A percentile compares a stretch with the other conserved stretches of the same genome.
phyloP scores from a whole-genome alignment of 1,140 invertebrate species.

The Lysiphlebus fabarum region DNA sequence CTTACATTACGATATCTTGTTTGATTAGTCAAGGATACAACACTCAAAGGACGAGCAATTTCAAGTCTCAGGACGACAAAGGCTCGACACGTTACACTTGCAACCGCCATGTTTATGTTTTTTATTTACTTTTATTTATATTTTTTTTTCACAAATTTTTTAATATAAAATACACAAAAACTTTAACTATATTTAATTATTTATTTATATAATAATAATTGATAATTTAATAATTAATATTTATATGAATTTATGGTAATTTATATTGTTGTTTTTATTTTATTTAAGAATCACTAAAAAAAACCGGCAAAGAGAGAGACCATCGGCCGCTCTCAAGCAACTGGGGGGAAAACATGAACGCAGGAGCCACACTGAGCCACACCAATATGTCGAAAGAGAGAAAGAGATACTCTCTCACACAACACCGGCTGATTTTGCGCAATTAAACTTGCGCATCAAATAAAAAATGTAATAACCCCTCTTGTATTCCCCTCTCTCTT shows the following conservation, averaged over 20 bases:
- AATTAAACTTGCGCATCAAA: too few species aligned
- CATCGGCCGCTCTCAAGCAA: slow-evolving; percentile 36
- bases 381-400: too few species aligned
- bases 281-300: neutral
- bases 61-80: slow-evolving; percentile 41
- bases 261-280: slow-evolving; percentile 1
- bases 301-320: slow-evolving; percentile 26
- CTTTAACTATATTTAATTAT: too few species aligned
- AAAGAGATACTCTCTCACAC: too few species aligned
- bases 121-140: slow-evolving; percentile 6
- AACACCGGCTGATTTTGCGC: too few species aligned
- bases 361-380: slow-evolving; percentile 3
- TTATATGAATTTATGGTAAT: too few species aligned
- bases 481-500: too few species aligned
- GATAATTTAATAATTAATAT: too few species aligned
- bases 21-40: slow-evolving; percentile 35
- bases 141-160: neutral
- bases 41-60: slow-evolving; percentile 39
- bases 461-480: too few species aligned
- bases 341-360: slow-evolving; percentile 23
- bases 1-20: slow-evolving; percentile 43
- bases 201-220: too few species aligned
- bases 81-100: slow-evolving; percentile 39
- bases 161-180: too few species aligned
- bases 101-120: slow-evolving; percentile 37